These are phyloP conservation scores for Noctua janthina DNA, from an alignment of 2,888 invertebrate species.

Conservation along the genomic window DNA sequence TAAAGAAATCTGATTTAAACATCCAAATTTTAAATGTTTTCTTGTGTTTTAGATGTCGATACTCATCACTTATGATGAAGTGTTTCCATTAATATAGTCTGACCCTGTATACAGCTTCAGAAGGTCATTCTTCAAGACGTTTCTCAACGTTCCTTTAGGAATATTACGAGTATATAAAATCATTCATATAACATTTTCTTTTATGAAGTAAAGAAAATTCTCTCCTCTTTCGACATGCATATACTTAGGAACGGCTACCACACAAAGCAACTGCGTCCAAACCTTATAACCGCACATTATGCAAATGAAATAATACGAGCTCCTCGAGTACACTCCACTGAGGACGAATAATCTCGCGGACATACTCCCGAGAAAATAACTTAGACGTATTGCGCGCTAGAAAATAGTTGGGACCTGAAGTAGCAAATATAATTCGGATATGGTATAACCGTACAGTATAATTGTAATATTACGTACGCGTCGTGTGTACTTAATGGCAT, in stretches of 20 bases:
- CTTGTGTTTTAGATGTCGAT: background rate
- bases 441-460: conserved; percentile 7
- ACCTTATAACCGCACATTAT: conserved; percentile 51
- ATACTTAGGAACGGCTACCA: conserved; percentile 4
- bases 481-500: conserved; percentile 60
- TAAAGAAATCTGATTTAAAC: background rate
- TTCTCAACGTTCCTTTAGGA: background rate
- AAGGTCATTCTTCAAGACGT: background rate
- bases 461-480: conserved; percentile 26
- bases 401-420: conserved; percentile 30
- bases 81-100: background rate
- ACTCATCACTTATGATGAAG: background rate
- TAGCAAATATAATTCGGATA: background rate
- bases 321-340: conserved; percentile 24
- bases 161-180: background rate
- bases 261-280: conserved; percentile 30
- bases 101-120: background rate
- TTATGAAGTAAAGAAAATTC: background rate
- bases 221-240: background rate
- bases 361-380: conserved; percentile 54
- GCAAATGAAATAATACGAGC: conserved; percentile 56
- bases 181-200: background rate
- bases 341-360: conserved; percentile 49
- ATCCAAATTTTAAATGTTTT: background rate
- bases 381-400: conserved; percentile 41